Percentiles rank a stretch among this genome's conserved stretches.
phyloP scores from a whole-genome alignment of 2,888 invertebrate species.

The Abscondita cerata region DNA sequence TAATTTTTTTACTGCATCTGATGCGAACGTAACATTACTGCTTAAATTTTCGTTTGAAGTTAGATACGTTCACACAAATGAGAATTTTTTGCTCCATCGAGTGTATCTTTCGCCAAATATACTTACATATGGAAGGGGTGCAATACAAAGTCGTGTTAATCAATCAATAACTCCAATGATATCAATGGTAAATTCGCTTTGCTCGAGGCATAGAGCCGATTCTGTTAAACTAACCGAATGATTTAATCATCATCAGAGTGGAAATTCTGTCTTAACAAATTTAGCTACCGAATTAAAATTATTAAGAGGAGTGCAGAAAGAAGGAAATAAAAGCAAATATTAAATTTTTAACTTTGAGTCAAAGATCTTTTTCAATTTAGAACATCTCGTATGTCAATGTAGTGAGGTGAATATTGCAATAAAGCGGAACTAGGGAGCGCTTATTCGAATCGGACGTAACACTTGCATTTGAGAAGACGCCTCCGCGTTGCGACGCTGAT shows the following conservation, averaged over 20 bases:
- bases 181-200: constrained; percentile 43
- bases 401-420: constrained; percentile 19
- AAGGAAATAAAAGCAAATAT: constrained; percentile 47
- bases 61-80: neutral
- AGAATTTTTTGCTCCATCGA: constrained; percentile 20
- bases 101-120: constrained; percentile 10
- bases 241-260: constrained; percentile 59
- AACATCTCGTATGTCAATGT: constrained; percentile 35
- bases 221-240: constrained; percentile 60
- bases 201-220: constrained; percentile 54
- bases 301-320: constrained; percentile 15
- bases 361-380: constrained; percentile 29
- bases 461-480: constrained; percentile 25
- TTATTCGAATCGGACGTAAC: constrained; percentile 29
- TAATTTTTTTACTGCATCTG: too few species aligned
- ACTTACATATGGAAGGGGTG: constrained; percentile 34
- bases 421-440: constrained; percentile 27
- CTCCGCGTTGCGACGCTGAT: constrained; percentile 24
- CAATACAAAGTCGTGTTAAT: constrained; percentile 52
- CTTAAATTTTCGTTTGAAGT: neutral
- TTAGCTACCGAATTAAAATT: constrained; percentile 59
- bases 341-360: constrained; percentile 49
- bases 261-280: constrained; percentile 59
- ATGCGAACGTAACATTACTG: too few species aligned
- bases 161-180: constrained; percentile 59